Evolutionary conservation across 2,113 vertebrate species (phyloP), one percentile per base, ranked within the genome.

Genomic region (Myotis yumanensis): DNA sequence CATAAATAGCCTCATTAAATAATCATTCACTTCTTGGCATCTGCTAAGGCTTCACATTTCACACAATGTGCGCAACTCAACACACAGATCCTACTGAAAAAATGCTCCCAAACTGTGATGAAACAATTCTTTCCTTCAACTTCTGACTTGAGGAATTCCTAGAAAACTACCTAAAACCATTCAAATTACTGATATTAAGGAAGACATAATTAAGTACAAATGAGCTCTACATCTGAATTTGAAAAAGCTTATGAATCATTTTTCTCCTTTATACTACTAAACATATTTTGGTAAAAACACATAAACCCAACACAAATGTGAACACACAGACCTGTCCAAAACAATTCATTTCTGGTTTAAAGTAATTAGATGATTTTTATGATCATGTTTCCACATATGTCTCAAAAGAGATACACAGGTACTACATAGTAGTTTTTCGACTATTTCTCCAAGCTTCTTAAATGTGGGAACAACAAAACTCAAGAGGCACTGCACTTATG

Each of bases 221-320:
- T 73, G 51, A 93, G 23, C 4, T 81, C 0, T 32, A 87, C 37
- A 20, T 89, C 16, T 94, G 30, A 90, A 22, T 95, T 76, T 48
- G 25, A 73, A 97, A 95, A 25, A 94, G 7, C 14, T 97, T 84
- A 93, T 77, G 62, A 94, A 95, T 95, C 82, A 96, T 14, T 91
- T 91, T 46, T 92, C 37, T 57, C 6, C 25, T 22, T 64, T 35
- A 96, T 35, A 93, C 87, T 94, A 87, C 80, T 40, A 79, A 87
- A 96, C 0, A 0, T 52, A 69, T 97, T 77, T 37, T 76, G 91
- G 59, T 18, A 86, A 92, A 73, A 97, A 97, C 76, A 86, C 37
- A 96, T 14, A 95, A 93, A 91, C 18, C 52, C 22, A 94, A n/a
- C 48, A 93, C 35, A 96, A 62, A 96, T 17, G 82, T 0, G 2